Evolutionary conservation across 2,113 vertebrate species (phyloP).

Genomic region (Alces alces): DNA sequence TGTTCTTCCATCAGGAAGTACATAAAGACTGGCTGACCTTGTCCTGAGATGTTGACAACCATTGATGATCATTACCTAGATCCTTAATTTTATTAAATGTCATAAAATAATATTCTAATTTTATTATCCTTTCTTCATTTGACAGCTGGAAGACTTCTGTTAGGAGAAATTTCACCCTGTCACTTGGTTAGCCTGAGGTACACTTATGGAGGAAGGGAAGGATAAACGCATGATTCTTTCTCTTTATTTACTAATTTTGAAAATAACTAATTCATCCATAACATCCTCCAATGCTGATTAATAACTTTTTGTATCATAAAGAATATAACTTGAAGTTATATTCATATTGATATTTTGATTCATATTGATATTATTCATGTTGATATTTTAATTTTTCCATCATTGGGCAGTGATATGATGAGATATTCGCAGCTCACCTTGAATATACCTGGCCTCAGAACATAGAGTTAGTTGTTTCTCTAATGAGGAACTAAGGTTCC

Average conservation of each 20-base stretch:
- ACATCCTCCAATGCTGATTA: neutral
- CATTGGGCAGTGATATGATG: neutral
- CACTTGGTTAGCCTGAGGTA: neutral
- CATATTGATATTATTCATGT: neutral
- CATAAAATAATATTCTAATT: neutral
- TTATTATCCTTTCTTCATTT: neutral
- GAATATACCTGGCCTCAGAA: neutral
- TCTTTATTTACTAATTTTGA: slow-evolving; percentile 27
- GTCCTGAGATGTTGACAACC: neutral
- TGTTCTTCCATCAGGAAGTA: neutral
- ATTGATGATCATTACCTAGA: neutral
- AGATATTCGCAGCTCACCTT: neutral
- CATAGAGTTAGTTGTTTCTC: neutral
- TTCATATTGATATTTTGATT: neutral
- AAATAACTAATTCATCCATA: neutral
- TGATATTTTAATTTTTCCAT: neutral
- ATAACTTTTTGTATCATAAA: neutral
- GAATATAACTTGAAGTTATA: neutral
- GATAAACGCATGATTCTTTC: neutral
- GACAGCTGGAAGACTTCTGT: neutral
- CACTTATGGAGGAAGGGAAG: neutral
- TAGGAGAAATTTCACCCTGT: neutral
- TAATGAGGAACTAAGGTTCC: neutral
- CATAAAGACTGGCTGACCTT: neutral
- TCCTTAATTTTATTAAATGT: neutral